phyloP scores from a whole-genome alignment of 2,797 vertebrate species.

The Gymnocypris eckloni region DNA sequence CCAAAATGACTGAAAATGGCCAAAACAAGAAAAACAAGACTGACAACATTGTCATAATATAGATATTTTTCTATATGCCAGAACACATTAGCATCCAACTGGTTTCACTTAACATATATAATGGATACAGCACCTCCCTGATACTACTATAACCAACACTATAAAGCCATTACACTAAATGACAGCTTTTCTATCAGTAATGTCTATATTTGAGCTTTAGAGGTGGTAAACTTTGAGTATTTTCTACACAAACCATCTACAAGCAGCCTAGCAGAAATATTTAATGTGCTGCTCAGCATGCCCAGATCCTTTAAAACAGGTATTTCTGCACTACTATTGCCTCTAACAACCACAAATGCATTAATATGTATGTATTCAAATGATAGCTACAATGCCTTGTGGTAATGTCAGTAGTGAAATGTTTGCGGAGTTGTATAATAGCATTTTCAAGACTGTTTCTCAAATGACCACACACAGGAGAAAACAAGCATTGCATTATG shows the following conservation, averaged over 20 bases:
- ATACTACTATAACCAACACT: neutral
- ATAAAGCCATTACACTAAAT: neutral
- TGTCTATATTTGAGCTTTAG: neutral
- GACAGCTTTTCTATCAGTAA: slow-evolving; percentile 1
- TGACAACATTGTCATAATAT: neutral
- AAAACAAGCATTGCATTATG: slow-evolving; percentile 36
- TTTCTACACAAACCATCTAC: slow-evolving; percentile 17
- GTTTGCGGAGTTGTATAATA: slow-evolving; percentile 48
- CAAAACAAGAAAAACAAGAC: slow-evolving; percentile 19
- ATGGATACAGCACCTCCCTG: neutral
- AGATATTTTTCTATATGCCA: neutral
- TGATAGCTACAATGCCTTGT: slow-evolving; percentile 54
- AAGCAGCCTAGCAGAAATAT: slow-evolving; percentile 15
- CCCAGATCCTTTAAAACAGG: slow-evolving; percentile 33
- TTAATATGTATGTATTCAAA: slow-evolving; percentile 57
- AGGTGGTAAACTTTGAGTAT: slow-evolving; percentile 12
- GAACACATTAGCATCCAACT: slow-evolving; percentile 22
- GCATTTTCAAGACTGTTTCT: slow-evolving; percentile 42
- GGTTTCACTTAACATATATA: neutral
- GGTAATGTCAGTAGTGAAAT: slow-evolving; percentile 49
- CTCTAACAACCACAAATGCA: slow-evolving; percentile 23
- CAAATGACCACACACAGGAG: slow-evolving; percentile 34
- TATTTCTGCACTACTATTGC: slow-evolving; percentile 36
- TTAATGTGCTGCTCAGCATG: slow-evolving; percentile 30
- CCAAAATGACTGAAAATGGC: neutral